phyloP scores from a whole-genome alignment of 2,113 vertebrate species.

The Genyomyrus donnyi region DNA sequence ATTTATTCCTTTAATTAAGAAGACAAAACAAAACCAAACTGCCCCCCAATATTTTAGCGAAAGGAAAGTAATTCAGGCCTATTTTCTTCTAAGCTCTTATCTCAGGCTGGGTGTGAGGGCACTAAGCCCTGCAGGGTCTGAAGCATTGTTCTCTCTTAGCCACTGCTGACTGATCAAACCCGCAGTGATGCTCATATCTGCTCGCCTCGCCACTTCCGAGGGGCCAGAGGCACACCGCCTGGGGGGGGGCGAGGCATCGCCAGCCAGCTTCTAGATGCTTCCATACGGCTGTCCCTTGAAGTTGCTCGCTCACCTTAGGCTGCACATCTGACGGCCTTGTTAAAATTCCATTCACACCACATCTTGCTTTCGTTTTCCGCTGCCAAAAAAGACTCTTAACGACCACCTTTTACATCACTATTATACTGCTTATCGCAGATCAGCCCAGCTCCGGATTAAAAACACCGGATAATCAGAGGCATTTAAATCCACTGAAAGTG shows the following conservation, averaged over 20 bases:
- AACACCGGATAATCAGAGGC: not conserved
- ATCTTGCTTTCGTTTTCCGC: not conserved
- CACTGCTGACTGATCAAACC: not conserved
- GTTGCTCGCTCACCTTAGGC: not conserved
- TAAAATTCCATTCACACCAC: not conserved
- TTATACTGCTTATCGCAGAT: not conserved
- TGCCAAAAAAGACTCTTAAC: not conserved
- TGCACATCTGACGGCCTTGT: not conserved
- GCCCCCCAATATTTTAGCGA: not conserved
- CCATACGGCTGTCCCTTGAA: not conserved
- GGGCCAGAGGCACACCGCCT: not conserved
- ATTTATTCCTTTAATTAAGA: constrained; percentile 25
- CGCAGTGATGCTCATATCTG: not conserved
- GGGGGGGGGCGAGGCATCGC: not conserved
- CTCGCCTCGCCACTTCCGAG: not conserved
- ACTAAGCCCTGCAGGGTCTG: no score
- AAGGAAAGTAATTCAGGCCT: constrained; percentile 10
- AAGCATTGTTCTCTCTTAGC: not conserved
- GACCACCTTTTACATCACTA: not conserved
- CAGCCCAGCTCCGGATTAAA: not conserved
- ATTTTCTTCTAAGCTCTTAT: not conserved
- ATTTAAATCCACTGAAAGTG: not conserved
- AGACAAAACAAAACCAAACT: not conserved
- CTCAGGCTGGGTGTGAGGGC: not conserved
- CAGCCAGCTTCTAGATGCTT: not conserved